Evolutionary conservation across 2,113 vertebrate species (phyloP).

Genomic region (Percopsis transmontana): DNA sequence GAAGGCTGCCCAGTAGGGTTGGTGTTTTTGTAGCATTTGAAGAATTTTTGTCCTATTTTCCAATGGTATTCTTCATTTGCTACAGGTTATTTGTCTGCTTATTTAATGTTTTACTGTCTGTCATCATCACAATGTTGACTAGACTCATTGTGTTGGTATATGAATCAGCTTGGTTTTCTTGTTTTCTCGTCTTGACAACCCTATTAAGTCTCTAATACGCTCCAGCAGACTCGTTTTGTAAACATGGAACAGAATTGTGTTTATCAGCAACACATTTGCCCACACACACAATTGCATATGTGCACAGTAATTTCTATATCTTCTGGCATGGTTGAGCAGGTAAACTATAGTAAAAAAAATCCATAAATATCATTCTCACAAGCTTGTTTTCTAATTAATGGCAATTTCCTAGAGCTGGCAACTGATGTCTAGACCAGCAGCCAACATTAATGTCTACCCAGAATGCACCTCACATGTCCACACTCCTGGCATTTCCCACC

Average conservation of each 20-base stretch:
- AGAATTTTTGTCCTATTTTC: neutral
- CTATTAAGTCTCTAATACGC: neutral
- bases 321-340: neutral
- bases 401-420: neutral
- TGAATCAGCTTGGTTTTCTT: neutral
- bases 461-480: neutral
- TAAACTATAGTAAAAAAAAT: no score
- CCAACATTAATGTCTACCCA: neutral
- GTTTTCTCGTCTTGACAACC: neutral
- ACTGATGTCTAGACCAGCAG: neutral
- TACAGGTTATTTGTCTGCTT: neutral
- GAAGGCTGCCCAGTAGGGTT: neutral
- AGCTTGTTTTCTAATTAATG: neutral
- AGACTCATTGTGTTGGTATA: conserved; percentile 1
- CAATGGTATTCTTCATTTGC: neutral
- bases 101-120: neutral
- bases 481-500: no score
- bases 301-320: no score
- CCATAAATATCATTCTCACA: no score
- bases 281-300: neutral
- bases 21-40: neutral
- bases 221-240: neutral
- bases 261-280: no score
- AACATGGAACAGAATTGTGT: no score
- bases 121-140: neutral